Percentiles rank a stretch among this genome's conserved stretches.
Conservation (phyloP, 2,797 vertebrate genomes). For the Cirrhinus mrigala region DNA sequence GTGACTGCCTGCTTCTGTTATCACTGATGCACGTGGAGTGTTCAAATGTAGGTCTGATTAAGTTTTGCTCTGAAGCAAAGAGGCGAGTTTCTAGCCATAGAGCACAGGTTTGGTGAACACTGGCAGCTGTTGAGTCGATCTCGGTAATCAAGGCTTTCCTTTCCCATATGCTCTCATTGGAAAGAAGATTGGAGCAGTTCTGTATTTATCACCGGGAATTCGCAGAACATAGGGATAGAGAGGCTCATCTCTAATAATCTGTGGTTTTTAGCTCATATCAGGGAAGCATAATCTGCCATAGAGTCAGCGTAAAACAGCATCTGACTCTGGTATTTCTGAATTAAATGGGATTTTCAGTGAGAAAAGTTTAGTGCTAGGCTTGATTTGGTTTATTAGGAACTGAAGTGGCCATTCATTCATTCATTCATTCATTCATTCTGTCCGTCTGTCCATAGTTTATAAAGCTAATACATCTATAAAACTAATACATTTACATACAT, state of each 20-base stretch:
- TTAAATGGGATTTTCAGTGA: background rate
- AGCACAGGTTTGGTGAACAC: conserved; percentile 1
- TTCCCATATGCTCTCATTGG: conserved; percentile 17
- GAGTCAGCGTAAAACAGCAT: background rate
- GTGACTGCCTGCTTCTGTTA: conserved; percentile 73
- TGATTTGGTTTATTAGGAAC: background rate
- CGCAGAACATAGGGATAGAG: conserved; percentile 11
- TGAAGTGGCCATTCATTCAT: background rate
- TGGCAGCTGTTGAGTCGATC: background rate
- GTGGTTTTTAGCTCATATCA: conserved; percentile 15
- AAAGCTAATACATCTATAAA: too few relatives aligned
- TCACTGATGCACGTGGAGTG: conserved; percentile 68
- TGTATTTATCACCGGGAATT: conserved; percentile 22
- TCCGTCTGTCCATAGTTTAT: too few relatives aligned
- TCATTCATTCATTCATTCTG: too few relatives aligned
- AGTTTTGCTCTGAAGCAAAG: background rate
- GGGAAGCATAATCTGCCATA: background rate
- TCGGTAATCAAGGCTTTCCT: background rate
- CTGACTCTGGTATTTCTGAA: background rate
- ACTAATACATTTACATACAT: too few relatives aligned
- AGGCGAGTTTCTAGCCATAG: background rate
- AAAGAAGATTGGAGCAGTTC: conserved; percentile 5
- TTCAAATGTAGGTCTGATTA: conserved; percentile 47
- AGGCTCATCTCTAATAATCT: conserved; percentile 35
- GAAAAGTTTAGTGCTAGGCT: background rate